Evolutionary conservation across 1,140 invertebrate species (phyloP).

Genomic region (Nasonia giraulti): DNA sequence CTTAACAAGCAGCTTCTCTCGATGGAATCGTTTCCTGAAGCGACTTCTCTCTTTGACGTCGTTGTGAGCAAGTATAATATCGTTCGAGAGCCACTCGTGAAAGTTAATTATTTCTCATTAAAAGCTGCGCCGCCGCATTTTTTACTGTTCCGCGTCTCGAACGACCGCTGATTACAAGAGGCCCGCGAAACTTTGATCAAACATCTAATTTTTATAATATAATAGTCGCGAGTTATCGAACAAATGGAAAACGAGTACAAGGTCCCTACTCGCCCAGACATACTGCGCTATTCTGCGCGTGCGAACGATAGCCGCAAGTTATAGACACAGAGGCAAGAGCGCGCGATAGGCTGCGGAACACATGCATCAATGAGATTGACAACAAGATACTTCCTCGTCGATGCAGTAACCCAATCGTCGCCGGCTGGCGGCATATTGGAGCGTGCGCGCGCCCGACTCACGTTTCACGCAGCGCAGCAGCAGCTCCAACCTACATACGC

Average conservation of each 20-base stretch:
- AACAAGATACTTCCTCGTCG: conserved; percentile 20
- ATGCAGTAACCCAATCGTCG: conserved; percentile 20
- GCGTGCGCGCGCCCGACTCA: neutral
- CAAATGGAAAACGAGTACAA: too few species aligned
- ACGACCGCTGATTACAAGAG: too few species aligned
- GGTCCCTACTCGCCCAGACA: too few species aligned
- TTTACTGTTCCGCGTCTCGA: neutral
- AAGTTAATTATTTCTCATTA: conserved; percentile 29
- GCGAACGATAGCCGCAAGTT: too few species aligned
- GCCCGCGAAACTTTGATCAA: too few species aligned
- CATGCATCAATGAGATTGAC: too few species aligned
- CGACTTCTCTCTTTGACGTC: neutral
- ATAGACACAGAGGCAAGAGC: too few species aligned
- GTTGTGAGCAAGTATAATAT: neutral
- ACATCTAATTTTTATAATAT: too few species aligned
- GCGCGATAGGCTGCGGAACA: too few species aligned
- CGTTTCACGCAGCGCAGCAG: neutral
- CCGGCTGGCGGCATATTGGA: too few species aligned
- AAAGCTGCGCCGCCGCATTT: neutral
- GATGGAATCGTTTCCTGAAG: conserved; percentile 9
- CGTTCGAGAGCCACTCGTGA: conserved; percentile 6
- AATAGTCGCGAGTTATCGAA: too few species aligned
- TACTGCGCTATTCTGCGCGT: too few species aligned
- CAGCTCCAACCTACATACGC: conserved; percentile 16
- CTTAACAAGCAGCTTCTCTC: conserved; percentile 17